Evolutionary conservation across 2,113 vertebrate species (phyloP).

Genomic region (Corvus hawaiiensis): DNA sequence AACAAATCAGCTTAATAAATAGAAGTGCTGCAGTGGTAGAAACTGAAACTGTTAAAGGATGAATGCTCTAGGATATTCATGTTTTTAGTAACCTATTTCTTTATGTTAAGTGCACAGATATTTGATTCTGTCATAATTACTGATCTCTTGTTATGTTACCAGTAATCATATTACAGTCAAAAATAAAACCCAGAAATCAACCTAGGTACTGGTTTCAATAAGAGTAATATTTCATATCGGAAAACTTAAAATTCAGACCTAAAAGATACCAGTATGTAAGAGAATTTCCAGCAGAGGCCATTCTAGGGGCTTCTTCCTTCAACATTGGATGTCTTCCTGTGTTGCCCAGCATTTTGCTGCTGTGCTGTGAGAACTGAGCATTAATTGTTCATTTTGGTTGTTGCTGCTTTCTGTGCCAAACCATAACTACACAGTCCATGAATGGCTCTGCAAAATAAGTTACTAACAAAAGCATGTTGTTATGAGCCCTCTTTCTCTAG

Average conservation of each 20-base stretch:
- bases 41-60: not conserved
- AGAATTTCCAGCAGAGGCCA: not conserved
- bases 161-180: not conserved
- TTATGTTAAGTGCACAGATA: not conserved
- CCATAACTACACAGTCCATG: rapidly evolving
- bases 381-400: not conserved
- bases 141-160: not conserved
- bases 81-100: not conserved
- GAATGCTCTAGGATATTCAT: not conserved
- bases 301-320: not conserved
- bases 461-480: not conserved
- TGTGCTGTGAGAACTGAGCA: not conserved
- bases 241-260: not conserved
- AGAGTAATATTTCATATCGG: not conserved
- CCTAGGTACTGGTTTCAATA: not conserved
- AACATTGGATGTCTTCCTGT: not conserved
- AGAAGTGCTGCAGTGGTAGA: not conserved
- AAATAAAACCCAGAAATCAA: not conserved
- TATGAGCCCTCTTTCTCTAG: not conserved
- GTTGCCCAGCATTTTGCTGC: not conserved
- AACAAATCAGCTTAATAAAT: not conserved
- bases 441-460: not conserved
- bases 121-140: not conserved
- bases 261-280: not conserved
- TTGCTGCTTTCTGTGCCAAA: not conserved